Base-by-base conservation (phyloP, 2,113 vertebrate species). In the Percina caprodes region DNA sequence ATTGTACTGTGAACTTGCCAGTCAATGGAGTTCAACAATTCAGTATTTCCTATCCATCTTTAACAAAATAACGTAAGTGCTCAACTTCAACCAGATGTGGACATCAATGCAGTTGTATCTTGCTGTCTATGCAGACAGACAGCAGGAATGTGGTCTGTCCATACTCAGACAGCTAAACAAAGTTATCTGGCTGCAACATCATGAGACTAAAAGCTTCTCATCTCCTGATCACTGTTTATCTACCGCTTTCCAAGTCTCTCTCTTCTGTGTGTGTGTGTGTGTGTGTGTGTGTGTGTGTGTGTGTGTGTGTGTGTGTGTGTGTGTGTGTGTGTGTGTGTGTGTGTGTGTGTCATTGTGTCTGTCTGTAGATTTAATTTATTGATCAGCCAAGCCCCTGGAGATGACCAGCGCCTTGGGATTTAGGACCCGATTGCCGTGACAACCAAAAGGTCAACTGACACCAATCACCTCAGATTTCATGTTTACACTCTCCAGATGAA, bases 361-460 rank as follows among this genome's bases (percentile, higher is more conserved):
- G 59, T 51, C 65, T 54, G 70, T 74, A 89, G 75, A 88, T 89
- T 92, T 90, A 87, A 92, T 90, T 88, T 87, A 76, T 70, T 86
- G 88, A 91, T 91, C 92, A 89, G 83, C 84, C 83, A 74, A 85
- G 80, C 68, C 74, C 71, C 84, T 82, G 69, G 54, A 83, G 85
- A 87, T 76, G 88, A 80, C 79, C 61, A 56, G 87, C 79, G 69
- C 75, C 86, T 79, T 58, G 60, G 86, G 84, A 92, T 89, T 93
- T 87, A 81, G 74, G 81, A 68, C 76, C 83, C 61, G 3, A 81
- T 91, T 88, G 79, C 90, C 56, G 6, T 59, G 70, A 86, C 73
- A 88, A 94, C 91, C 67, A 23, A 92, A 92, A 90, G 85, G 89
- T 89, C 91, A 90, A 83, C 85, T 87, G 91, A 94, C 88, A 91